These are phyloP conservation scores for Cebus imitator DNA, from an alignment of 2,113 vertebrate species.

Conservation along the genomic window DNA sequence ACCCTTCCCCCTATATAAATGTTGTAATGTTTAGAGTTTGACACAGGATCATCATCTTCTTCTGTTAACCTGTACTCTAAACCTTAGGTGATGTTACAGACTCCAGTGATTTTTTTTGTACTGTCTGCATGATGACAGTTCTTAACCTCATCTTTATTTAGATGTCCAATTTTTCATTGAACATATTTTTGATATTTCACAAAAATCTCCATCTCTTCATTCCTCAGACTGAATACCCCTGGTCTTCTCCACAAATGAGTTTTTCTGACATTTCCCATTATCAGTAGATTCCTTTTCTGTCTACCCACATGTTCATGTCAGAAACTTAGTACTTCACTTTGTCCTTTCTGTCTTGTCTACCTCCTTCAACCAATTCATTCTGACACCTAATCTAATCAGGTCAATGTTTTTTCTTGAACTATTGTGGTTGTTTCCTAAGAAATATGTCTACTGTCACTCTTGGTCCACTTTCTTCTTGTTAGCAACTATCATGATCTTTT, in stretches of 20 bases:
- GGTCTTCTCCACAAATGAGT: background rate
- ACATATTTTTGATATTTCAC: background rate
- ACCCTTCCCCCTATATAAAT: background rate
- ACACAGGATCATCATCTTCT: background rate
- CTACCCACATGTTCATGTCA: background rate
- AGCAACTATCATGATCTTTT: background rate
- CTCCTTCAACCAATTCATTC: background rate
- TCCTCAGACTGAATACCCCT: background rate
- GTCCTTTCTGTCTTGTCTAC: background rate
- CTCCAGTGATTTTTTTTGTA: background rate
- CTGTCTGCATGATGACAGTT: background rate
- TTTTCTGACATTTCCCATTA: background rate
- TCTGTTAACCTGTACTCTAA: background rate
- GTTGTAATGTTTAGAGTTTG: background rate
- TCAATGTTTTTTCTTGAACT: background rate
- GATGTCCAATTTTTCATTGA: background rate
- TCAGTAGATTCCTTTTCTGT: background rate
- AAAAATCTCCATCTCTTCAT: background rate
- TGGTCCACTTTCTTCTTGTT: background rate
- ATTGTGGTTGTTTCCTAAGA: background rate
- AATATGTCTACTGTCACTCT: background rate
- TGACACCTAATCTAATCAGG: background rate
- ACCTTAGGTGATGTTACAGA: background rate
- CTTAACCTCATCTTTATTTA: background rate
- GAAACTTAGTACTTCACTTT: background rate